Evolutionary conservation across 2,113 vertebrate species (phyloP).

Genomic region (Baryphthengus martii): DNA sequence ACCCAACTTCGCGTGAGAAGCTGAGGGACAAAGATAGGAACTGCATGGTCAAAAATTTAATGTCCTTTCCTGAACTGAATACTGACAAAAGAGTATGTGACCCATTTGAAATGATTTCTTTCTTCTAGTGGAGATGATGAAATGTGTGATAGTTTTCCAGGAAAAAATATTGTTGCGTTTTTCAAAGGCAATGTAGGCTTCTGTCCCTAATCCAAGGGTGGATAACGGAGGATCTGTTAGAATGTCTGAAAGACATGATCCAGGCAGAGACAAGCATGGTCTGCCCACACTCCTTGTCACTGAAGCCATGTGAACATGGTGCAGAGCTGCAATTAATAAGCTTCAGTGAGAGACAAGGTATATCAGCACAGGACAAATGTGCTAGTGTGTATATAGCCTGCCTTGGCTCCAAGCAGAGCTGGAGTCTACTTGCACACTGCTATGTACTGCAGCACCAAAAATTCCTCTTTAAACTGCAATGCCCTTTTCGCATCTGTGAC

Average conservation of each 20-base stretch:
- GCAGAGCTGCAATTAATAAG: neutral
- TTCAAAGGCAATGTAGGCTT: neutral
- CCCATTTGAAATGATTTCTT: neutral
- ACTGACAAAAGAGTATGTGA: neutral
- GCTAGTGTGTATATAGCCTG: neutral
- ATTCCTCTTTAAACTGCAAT: neutral
- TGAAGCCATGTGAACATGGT: neutral
- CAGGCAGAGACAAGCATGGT: neutral
- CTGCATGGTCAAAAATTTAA: neutral
- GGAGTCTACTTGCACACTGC: neutral
- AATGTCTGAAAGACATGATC: neutral
- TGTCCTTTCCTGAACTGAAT: neutral
- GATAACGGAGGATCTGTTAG: neutral
- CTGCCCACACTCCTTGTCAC: neutral
- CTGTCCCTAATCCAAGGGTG: neutral
- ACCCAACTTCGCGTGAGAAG: neutral
- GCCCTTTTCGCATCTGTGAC: neutral
- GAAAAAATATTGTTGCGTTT: neutral
- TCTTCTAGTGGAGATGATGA: neutral
- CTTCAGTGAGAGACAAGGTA: neutral
- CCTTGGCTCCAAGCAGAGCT: neutral
- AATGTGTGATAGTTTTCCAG: neutral
- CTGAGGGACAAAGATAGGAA: neutral
- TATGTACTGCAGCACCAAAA: neutral
- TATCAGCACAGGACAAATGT: neutral